Evolutionary conservation across 2,888 invertebrate species (phyloP).

Genomic region (Nomada fucata): DNA sequence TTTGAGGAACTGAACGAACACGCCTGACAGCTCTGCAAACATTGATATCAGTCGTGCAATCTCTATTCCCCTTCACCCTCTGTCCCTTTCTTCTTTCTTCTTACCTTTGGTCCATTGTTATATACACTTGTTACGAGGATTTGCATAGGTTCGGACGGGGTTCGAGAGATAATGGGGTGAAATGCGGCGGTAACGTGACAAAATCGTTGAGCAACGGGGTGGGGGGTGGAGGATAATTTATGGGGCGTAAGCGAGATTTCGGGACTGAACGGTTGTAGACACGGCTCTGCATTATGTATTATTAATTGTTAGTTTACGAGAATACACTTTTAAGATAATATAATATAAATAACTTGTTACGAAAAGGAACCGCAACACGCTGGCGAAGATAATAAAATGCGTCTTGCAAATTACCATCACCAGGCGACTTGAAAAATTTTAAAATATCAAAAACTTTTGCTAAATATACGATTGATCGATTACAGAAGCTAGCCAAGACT

Average conservation of each 20-base stretch:
- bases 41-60: conserved; percentile 31
- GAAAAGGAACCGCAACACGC: no score
- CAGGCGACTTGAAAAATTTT: no score
- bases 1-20: conserved; percentile 26
- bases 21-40: conserved; percentile 32
- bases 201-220: not conserved
- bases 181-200: not conserved
- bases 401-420: no score
- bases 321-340: no score
- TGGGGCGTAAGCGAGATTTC: not conserved
- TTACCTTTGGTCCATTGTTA: not conserved
- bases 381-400: no score
- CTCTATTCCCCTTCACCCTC: not conserved
- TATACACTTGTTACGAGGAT: not conserved
- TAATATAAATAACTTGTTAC: no score
- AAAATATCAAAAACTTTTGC: no score
- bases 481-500: no score
- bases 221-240: not conserved
- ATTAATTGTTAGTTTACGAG: no score
- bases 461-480: no score
- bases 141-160: not conserved
- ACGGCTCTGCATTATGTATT: no score
- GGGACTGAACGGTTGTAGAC: no score
- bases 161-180: conserved; percentile 5
- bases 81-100: not conserved